These are phyloP conservation scores for Gambusia holbrooki DNA, from an alignment of 2,113 vertebrate species.

Conservation along the genomic window DNA sequence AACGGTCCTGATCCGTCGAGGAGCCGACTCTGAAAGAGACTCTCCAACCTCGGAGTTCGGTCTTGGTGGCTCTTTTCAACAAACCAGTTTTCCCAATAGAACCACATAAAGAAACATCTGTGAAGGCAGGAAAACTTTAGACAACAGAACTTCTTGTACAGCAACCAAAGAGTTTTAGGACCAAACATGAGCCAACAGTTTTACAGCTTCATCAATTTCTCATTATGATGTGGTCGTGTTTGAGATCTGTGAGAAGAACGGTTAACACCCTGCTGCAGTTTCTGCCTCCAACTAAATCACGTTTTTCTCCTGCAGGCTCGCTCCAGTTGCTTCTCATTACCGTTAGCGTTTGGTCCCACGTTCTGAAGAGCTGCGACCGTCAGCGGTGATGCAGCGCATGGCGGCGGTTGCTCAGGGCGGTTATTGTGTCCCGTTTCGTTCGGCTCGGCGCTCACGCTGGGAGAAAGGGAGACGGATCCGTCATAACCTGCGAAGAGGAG, in stretches of 20 bases:
- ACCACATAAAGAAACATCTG: conserved; percentile 3
- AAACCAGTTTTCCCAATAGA: no score
- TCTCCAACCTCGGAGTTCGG: no score
- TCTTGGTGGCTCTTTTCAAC: no score
- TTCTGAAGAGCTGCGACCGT: conserved; percentile 33
- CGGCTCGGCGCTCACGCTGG: conserved; percentile 19
- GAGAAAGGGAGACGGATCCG: conserved; percentile 31
- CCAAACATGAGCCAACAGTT: conserved; percentile 31
- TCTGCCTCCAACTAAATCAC: conserved; percentile 45
- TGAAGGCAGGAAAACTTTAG: conserved; percentile 17
- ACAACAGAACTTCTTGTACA: conserved; percentile 27
- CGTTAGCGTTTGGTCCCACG: conserved; percentile 32
- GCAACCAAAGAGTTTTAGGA: conserved; percentile 2
- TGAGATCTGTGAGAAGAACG: conserved; percentile 42
- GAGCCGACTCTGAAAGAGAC: no score
- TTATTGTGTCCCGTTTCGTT: background rate
- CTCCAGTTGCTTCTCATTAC: conserved; percentile 47
- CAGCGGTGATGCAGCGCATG: conserved; percentile 26
- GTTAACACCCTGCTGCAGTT: conserved; percentile 22
- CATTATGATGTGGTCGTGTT: conserved; percentile 42
- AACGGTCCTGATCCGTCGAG: no score
- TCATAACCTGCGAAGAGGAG: background rate
- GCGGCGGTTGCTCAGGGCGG: background rate
- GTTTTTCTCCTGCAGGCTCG: conserved; percentile 33
- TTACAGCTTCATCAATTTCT: conserved; percentile 60